Evolutionary conservation across 2,797 vertebrate genomes (phyloP).

Genomic region (Champsocephalus gunnari): DNA sequence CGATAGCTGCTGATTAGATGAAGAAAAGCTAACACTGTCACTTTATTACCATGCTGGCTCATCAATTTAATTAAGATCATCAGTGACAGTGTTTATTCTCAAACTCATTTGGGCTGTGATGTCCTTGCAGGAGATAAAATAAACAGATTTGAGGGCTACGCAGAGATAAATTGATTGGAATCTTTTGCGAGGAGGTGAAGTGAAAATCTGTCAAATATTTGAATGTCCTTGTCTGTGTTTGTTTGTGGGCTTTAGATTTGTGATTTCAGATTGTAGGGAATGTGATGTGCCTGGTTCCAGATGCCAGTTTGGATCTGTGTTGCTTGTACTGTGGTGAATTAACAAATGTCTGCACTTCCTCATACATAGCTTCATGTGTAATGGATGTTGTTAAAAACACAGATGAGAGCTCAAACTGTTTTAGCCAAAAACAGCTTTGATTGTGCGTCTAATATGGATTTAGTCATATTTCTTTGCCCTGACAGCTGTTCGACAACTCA

Average conservation of each 20-base stretch:
- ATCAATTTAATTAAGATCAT: constrained; percentile 42
- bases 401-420: constrained; percentile 16
- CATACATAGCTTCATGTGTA: constrained; percentile 42
- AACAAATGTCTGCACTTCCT: constrained; percentile 52
- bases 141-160: constrained; percentile 49
- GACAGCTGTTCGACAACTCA: constrained; percentile 14
- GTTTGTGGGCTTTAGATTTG: constrained; percentile 24
- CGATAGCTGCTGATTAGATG: constrained; percentile 37
- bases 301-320: constrained; percentile 57
- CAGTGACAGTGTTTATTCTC: constrained; percentile 47
- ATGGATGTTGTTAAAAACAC: constrained; percentile 19
- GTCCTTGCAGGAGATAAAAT: constrained; percentile 63
- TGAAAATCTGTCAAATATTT: constrained; percentile 27
- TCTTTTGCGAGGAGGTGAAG: constrained; percentile 17
- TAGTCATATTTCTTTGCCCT: neutral
- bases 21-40: constrained; percentile 12
- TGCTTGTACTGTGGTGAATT: constrained; percentile 39
- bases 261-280: constrained; percentile 22
- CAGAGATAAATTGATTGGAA: constrained; percentile 35
- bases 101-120: constrained; percentile 48
- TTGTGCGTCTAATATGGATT: constrained; percentile 17
- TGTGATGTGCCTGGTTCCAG: constrained; percentile 54
- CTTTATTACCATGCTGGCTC: constrained; percentile 27
- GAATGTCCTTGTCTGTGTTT: constrained; percentile 35
- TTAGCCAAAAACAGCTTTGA: constrained; percentile 16